Evolutionary conservation across 2,113 vertebrate species (phyloP), one percentile per base, ranked within the genome.

Genomic region (Hucho hucho): DNA sequence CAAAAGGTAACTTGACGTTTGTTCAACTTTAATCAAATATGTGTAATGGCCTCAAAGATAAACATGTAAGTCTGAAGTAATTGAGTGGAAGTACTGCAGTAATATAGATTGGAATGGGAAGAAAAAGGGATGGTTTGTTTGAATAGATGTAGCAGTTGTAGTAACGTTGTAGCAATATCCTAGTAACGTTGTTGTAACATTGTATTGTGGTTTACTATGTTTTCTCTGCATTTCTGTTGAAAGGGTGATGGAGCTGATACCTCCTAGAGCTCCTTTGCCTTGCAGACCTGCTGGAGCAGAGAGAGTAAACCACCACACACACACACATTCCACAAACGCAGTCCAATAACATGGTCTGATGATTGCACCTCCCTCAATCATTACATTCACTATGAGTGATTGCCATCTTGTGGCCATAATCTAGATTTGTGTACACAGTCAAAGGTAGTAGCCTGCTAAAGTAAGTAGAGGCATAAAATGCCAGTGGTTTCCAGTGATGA

Each of bases 191-290:
- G 37, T 43, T 43, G 16, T 53, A 53, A 14, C 12, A 18, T 16
- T 53, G 49, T 53, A 5, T 53, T 14, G 5, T 53, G 49, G 49
- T 65, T 53, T 61, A 9, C 14, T 22, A 29, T n/a, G 4, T 59
- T 16, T 69, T 53, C 24, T n/a, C 22, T 56, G 49, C 72, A 5
- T 64, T 26, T 69, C 6, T 64, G 3, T 37, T 81, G 7, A 72
- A 63, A 99, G 97, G 68, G 91, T 98, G 61, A 93, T 86, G 69
- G 91, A 95, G 71, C 79, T 99, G 87, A 93, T 98, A 88, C 95
- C 95, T 72, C 85, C 91, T 69, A 94, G 87, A 75, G 90, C 94
- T 46, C 79, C 58, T 0, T 84, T 92, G 59, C 84, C 91, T 37
- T 72, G 70, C 0, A 82, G 85, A 73, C 90, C 89, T 0, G 89